These are phyloP conservation scores for Eubucco bourcierii DNA, from an alignment of 2,113 vertebrate species.

Conservation along the genomic window DNA sequence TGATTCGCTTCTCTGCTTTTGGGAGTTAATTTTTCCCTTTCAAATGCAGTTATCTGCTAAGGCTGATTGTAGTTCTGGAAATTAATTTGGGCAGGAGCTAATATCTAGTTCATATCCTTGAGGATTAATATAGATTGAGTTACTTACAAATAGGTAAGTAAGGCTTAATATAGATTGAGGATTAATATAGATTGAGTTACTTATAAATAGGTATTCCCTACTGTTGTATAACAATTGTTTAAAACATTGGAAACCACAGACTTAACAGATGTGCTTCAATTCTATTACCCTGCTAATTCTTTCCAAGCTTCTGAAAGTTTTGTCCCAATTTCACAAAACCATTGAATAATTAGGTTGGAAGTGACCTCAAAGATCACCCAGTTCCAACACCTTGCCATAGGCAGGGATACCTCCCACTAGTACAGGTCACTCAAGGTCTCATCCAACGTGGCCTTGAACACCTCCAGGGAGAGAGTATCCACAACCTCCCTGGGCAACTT, in stretches of 20 bases:
- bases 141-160: background rate
- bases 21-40: background rate
- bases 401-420: no score
- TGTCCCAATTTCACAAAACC: background rate
- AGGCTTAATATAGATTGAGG: constrained; percentile 6
- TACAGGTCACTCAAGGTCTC: no score
- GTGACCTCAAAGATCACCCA: no score
- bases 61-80: background rate
- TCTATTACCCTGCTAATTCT: background rate
- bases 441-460: no score
- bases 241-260: background rate
- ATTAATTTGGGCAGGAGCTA: background rate
- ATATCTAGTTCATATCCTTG: constrained; percentile 3
- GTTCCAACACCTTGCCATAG: no score
- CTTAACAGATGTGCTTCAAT: background rate
- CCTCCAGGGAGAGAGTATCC: no score
- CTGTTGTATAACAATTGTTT: background rate
- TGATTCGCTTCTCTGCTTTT: background rate
- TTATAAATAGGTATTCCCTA: constrained; percentile 13
- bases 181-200: background rate
- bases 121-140: background rate
- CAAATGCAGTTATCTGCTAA: background rate
- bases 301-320: background rate
- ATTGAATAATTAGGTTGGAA: no score
- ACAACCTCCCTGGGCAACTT: no score